These are phyloP conservation scores for Turritopsis dohrnii DNA, from an alignment of 30 jellyfish, hydroid and myxozoan genomes.

Conservation along the genomic window DNA sequence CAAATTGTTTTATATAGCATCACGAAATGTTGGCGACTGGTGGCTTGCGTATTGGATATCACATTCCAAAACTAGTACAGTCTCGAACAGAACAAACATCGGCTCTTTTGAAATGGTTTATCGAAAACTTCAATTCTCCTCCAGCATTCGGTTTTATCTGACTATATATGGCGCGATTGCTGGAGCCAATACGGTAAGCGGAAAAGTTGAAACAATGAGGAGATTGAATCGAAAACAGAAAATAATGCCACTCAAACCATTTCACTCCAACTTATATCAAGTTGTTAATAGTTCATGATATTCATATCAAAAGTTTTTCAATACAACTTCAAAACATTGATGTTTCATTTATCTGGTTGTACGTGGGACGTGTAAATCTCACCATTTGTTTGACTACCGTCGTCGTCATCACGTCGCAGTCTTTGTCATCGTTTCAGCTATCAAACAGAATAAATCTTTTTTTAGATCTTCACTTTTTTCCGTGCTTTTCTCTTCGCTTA, in stretches of 20 bases:
- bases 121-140: neutral
- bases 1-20: slow-evolving; percentile 29
- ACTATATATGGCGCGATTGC: slow-evolving; percentile 71
- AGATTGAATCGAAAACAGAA: too few species aligned
- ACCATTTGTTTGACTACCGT: too few species aligned
- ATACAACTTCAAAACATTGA: neutral
- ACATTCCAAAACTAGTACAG: neutral
- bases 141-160: slow-evolving; percentile 37
- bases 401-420: too few species aligned
- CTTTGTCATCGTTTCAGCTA: too few species aligned
- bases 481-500: slow-evolving; percentile 96
- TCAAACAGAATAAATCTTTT: too few species aligned
- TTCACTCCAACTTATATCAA: too few species aligned
- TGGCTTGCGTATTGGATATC: slow-evolving; percentile 86
- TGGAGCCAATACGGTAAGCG: slow-evolving; percentile 81
- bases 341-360: too few species aligned
- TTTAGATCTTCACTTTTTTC: slow-evolving; percentile 73
- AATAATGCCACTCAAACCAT: too few species aligned
- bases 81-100: neutral
- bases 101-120: neutral
- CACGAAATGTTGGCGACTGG: slow-evolving; percentile 90
- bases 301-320: neutral
- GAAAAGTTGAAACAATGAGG: too few species aligned
- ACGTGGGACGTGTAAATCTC: too few species aligned
- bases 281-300: too few species aligned